Evolutionary conservation across 2,888 invertebrate species (phyloP).

Genomic region (Xanthorhoe designata): DNA sequence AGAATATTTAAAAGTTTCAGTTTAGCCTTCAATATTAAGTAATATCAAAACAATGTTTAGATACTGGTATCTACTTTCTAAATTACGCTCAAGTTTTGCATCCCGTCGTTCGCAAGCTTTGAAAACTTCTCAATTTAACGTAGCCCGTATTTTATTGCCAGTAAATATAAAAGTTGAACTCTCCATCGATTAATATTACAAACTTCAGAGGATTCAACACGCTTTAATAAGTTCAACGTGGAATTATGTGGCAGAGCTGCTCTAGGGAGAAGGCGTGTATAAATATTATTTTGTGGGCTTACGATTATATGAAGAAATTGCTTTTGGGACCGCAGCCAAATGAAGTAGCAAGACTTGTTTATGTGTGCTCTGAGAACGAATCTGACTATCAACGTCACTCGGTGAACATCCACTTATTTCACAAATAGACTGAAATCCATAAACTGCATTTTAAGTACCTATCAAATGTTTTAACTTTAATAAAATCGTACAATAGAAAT

Average conservation of each 20-base stretch:
- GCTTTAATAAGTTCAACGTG: conserved; percentile 63
- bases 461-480: background rate
- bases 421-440: background rate
- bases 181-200: conserved; percentile 66
- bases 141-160: conserved; percentile 56
- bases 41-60: conserved; percentile 41
- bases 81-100: conserved; percentile 34
- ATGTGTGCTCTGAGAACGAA: conserved; percentile 7
- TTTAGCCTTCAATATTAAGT: conserved; percentile 39
- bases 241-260: conserved; percentile 59
- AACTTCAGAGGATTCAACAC: conserved; percentile 60
- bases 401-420: background rate
- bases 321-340: conserved; percentile 46
- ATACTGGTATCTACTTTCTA: conserved; percentile 40
- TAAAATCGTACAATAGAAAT: background rate
- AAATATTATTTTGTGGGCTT: conserved; percentile 61
- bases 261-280: conserved; percentile 48
- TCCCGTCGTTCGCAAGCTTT: conserved; percentile 27
- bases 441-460: background rate
- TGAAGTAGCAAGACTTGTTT: conserved; percentile 15
- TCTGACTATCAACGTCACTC: background rate
- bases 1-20: conserved; percentile 42
- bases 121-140: conserved; percentile 47
- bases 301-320: conserved; percentile 61
- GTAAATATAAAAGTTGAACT: conserved; percentile 64